Conservation (phyloP, 1,140 invertebrate species). For the Chrysoperla carnea region DNA sequence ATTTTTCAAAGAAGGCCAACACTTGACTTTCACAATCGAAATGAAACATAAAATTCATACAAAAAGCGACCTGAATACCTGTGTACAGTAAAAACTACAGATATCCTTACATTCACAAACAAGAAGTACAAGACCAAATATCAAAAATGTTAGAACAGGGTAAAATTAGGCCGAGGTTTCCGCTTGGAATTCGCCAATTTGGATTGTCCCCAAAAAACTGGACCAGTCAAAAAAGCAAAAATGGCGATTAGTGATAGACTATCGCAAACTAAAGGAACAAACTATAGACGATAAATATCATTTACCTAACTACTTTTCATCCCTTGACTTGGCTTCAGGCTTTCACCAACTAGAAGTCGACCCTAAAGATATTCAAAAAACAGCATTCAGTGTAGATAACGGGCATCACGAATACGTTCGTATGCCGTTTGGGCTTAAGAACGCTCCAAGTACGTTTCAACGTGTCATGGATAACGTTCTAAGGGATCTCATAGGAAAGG, state of each 20-base stretch:
- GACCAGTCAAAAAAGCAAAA: constrained; percentile 17
- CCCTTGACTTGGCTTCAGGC: constrained; percentile 26
- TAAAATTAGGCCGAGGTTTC: constrained; percentile 1
- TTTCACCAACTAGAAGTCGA: constrained; percentile 28
- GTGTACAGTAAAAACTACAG: constrained; percentile 9
- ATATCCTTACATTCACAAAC: constrained; percentile 10
- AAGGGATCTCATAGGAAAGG: constrained; percentile 8
- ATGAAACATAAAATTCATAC: constrained; percentile 9
- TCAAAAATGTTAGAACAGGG: constrained; percentile 1
- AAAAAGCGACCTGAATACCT: not conserved
- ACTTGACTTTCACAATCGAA: constrained; percentile 7
- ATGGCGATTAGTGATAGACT: constrained; percentile 22
- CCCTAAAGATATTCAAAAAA: constrained; percentile 20
- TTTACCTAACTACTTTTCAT: constrained; percentile 28
- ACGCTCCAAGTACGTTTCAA: constrained; percentile 27
- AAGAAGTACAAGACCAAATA: constrained; percentile 8
- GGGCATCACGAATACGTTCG: constrained; percentile 21
- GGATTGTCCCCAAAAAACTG: constrained; percentile 10
- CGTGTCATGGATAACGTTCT: constrained; percentile 21
- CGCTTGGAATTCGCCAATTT: constrained; percentile 1
- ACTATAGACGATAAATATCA: constrained; percentile 29
- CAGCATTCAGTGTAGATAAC: constrained; percentile 21
- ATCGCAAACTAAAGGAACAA: constrained; percentile 21
- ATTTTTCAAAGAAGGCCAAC: constrained; percentile 8
- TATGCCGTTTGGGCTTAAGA: constrained; percentile 25